These are phyloP conservation scores for Crotalus horridus DNA, from an alignment of 2,113 vertebrate genomes.

Conservation along the genomic window DNA sequence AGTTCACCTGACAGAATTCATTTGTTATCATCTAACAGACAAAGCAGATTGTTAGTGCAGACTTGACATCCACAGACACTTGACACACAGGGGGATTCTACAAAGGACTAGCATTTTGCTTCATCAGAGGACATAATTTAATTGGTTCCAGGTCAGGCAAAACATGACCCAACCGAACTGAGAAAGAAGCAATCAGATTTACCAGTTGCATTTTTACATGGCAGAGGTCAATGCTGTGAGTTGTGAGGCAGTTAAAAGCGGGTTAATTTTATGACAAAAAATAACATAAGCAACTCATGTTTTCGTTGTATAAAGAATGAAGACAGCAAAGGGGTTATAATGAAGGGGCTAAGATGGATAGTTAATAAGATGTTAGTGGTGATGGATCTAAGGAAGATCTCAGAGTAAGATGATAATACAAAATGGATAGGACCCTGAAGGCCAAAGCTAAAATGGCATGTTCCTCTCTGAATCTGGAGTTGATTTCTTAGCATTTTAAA, in stretches of 20 bases:
- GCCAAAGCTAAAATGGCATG: background rate
- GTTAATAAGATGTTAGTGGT: background rate
- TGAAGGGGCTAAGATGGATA: background rate
- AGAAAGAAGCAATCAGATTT: background rate
- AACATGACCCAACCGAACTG: background rate
- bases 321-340: background rate
- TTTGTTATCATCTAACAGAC: slow-evolving; percentile 3
- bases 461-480: background rate
- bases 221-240: background rate
- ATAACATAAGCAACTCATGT: background rate
- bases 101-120: too few relatives aligned
- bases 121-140: background rate
- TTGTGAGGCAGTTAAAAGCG: background rate
- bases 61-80: background rate
- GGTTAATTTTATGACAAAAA: background rate
- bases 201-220: background rate
- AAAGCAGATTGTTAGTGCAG: background rate
- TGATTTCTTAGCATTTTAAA: background rate
- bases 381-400: background rate
- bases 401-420: background rate
- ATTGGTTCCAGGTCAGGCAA: background rate
- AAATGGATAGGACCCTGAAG: background rate
- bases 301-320: background rate
- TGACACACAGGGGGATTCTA: background rate
- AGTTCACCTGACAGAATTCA: background rate